Evolutionary conservation across 1,140 invertebrate species (phyloP).

Genomic region (Rhynchophorus ferrugineus): DNA sequence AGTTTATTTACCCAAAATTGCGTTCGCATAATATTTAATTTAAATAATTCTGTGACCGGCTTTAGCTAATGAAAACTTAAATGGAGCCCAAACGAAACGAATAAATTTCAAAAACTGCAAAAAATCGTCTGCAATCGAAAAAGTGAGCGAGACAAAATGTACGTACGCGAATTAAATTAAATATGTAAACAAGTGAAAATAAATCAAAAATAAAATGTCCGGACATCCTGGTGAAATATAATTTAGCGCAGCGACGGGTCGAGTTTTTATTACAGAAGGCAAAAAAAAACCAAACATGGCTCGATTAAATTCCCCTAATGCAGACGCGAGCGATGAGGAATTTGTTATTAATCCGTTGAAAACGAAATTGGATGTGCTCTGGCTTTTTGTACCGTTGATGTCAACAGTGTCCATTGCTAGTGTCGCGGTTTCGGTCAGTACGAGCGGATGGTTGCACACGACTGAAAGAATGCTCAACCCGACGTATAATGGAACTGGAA

Average conservation of each 20-base stretch:
- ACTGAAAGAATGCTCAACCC: slow-evolving; percentile 63
- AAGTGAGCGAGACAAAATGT: no score
- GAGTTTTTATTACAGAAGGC: no score
- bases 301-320: slow-evolving; percentile 13
- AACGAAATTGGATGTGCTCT: slow-evolving; percentile 37
- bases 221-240: slow-evolving; percentile 7
- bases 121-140: no score
- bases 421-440: slow-evolving; percentile 55
- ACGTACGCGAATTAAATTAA: slow-evolving; percentile 21
- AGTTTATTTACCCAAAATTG: no score
- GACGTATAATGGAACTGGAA: slow-evolving; percentile 54
- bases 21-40: slow-evolving; percentile 3
- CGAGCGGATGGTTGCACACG: slow-evolving; percentile 63
- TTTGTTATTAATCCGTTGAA: slow-evolving; percentile 18
- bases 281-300: no score
- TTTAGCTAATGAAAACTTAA: background rate
- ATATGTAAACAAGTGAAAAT: slow-evolving; percentile 17
- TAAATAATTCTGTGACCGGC: slow-evolving; percentile 3
- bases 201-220: slow-evolving; percentile 20
- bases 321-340: slow-evolving; percentile 17
- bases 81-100: background rate
- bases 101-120: no score
- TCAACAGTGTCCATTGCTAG: slow-evolving; percentile 56
- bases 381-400: slow-evolving; percentile 56
- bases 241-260: no score